Evolutionary conservation across 2,888 invertebrate genomes (phyloP).

Genomic region (Acronicta psi): DNA sequence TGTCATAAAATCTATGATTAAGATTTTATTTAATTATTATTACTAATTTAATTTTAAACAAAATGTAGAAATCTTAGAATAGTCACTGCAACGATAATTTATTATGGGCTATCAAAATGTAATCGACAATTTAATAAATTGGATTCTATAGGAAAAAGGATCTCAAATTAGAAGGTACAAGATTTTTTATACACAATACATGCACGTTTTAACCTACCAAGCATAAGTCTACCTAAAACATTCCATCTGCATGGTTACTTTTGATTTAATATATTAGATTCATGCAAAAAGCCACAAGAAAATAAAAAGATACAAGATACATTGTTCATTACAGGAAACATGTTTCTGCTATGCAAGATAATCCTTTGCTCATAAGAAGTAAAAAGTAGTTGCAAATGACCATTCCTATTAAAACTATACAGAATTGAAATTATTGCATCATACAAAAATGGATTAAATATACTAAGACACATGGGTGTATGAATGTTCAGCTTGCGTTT

Average conservation of each 20-base stretch:
- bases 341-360: slow-evolving; percentile 2
- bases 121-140: no score
- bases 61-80: slow-evolving; percentile 11
- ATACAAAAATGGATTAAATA: slow-evolving; percentile 44
- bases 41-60: no score
- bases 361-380: slow-evolving; percentile 1
- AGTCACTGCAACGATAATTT: slow-evolving; percentile 37
- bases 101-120: no score
- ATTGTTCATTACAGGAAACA: neutral
- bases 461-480: slow-evolving; percentile 56
- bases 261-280: no score
- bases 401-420: slow-evolving; percentile 26
- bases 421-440: slow-evolving; percentile 33
- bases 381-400: slow-evolving; percentile 27
- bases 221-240: no score
- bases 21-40: no score
- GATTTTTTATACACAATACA: no score
- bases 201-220: no score
- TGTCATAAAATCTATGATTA: slow-evolving; percentile 6
- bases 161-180: no score
- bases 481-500: slow-evolving; percentile 55
- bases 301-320: neutral
- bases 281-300: no score
- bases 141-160: no score
- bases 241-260: no score